These are phyloP conservation scores for Siderastrea siderea DNA, from an alignment of 92 coral and sea anemone genomes.

Conservation along the genomic window DNA sequence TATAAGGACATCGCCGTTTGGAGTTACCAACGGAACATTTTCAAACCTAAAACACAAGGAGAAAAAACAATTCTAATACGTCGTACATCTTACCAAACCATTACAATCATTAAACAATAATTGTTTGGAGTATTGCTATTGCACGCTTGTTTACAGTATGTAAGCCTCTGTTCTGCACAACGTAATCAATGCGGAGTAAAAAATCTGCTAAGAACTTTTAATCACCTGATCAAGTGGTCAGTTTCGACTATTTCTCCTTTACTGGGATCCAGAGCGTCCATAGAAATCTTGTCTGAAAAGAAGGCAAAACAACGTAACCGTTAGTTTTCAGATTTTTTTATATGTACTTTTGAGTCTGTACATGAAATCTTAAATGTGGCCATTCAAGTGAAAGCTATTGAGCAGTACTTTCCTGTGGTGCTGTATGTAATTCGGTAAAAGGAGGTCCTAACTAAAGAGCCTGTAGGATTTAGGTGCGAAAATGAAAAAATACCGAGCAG, in stretches of 20 bases:
- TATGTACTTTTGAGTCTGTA: too few species aligned
- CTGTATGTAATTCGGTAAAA: not conserved
- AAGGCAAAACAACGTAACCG: too few species aligned
- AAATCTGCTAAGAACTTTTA: not conserved
- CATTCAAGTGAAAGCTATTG: not conserved
- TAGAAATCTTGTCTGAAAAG: conserved; percentile 59
- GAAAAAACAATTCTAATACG: too few species aligned
- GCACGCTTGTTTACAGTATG: too few species aligned
- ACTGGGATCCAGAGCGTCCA: conserved; percentile 65
- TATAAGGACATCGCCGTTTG: conserved; percentile 95
- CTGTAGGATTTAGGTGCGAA: not conserved
- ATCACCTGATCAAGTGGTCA: conserved; percentile 93
- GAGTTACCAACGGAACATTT: conserved; percentile 95
- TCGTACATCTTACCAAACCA: too few species aligned
- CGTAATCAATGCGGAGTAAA: too few species aligned
- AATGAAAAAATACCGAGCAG: too few species aligned
- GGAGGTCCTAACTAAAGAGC: not conserved
- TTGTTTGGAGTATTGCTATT: not conserved
- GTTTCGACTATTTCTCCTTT: conserved; percentile 87
- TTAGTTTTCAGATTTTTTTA: too few species aligned
- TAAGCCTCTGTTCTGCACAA: too few species aligned
- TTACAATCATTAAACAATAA: not conserved
- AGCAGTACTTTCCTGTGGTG: not conserved
- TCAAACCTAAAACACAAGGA: conserved; percentile 96
- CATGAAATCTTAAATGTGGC: too few species aligned